Base-by-base conservation (phyloP, 2,888 invertebrate genomes). In the Parochlus steinenii region DNA sequence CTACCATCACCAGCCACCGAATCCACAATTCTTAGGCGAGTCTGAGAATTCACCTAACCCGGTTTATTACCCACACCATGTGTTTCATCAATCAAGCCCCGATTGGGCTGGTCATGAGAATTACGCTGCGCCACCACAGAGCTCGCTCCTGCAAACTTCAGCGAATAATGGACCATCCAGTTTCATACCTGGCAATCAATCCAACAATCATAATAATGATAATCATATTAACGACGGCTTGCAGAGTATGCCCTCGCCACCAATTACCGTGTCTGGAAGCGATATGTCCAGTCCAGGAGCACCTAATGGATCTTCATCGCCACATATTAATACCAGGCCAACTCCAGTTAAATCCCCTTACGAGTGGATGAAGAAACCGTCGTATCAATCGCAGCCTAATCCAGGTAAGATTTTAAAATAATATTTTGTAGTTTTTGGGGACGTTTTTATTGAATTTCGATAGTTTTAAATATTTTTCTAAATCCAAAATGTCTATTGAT, bases 291-390 rank as follows among this genome's bases (percentile, higher is more conserved):
- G 70, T 45, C 70, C 72, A 1, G 66, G 67, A 45, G 52, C 60
- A 36, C 52, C 54, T 17, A 48, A 50, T 14, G 47, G 57, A 3
- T 48, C 56, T 31, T 50, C 56, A 24, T 55, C 58, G 42, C 56
- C 58, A 6, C 47, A 48, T 38, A 49, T 48, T 55, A 60, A 67
- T 48, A 65, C 51, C 46, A 66, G 75, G 48, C 75, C 82, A 28
- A 67, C 74, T 24, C 77, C 79, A 18, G 71, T 74, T 14, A 70
- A 83, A 27, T 80, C 81, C 44, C 83, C 85, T 1, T 89, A 74
- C 55, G 86, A 85, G 48, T 90, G 89, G 89, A 87, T 90, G 75
- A 87, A 82, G 58, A 86, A 83, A 55, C 77, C 80, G 1, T 74
- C 81, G 33, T 86, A 85, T 56, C 81, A 82, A 50, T 73, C 69